Evolutionary conservation across 2,888 invertebrate genomes (phyloP), one percentile per base, ranked within the genome.

Genomic region (Stenodera caucasica): DNA sequence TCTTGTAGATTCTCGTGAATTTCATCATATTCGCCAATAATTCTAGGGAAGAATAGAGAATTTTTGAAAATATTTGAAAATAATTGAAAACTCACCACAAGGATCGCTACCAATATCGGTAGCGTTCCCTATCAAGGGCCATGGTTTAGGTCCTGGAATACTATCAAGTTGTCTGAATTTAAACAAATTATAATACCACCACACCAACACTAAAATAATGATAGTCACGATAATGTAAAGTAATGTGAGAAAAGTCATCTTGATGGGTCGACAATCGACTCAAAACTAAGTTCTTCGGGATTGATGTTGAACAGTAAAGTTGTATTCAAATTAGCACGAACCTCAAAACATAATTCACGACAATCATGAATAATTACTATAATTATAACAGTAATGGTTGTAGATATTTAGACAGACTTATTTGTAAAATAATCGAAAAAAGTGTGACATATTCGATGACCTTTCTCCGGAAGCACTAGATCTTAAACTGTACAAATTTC

Each of bases 71-170:
- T n/a, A n/a, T n/a, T n/a, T 14, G 15, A 40, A 9, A 40, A 15
- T 40, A 40, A 15, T 35, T 7, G n/a, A 14, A 6, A 3, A 26
- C 55, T 57, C 51, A 63, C 63, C 59, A 50, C 40, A 51, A 11
- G 59, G 57, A 21, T 29, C 54, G 3, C 51, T 11, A 14, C 63
- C 63, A 7, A 60, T 15, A n/a, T 59, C 54, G 14, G 51, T 29
- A 35, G 54, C 53, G 45, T 57, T 63, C 2, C 63, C 63, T 23
- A 63, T 26, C 18, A 63, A 6, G 1, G 59, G 59, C 30, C 12
- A 32, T 9, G 56, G 59, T 60, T 50, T 59, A n/a, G 63, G 63
- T 26, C 63, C 63, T n/a, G 59, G 59, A 8, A 63, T 57, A 4
- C 45, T 56, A 26, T 45, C 23, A 1, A 61, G 15, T 15, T 35